Evolutionary conservation across 2,113 vertebrate species (phyloP).

Genomic region (Burhinus bistriatus): DNA sequence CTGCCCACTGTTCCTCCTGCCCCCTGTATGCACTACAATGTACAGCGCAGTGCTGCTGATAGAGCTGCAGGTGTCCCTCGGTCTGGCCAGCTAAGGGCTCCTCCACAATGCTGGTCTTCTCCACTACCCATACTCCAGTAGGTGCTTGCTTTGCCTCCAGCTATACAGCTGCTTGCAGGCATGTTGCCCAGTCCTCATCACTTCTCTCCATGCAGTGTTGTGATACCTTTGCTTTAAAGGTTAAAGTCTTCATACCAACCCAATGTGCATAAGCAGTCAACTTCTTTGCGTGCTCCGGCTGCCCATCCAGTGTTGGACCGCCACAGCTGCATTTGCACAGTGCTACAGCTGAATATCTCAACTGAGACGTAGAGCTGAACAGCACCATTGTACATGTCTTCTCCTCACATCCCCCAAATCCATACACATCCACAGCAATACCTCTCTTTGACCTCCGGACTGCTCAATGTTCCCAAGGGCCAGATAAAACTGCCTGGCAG

Average conservation of each 20-base stretch:
- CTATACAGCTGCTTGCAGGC: neutral
- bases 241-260: neutral
- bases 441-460: neutral
- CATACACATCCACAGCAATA: neutral
- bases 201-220: accelerated
- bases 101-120: neutral
- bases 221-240: neutral
- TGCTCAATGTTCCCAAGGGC: neutral
- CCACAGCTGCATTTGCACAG: neutral
- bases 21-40: neutral
- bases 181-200: neutral
- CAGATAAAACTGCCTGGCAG: neutral
- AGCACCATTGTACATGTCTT: neutral
- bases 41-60: neutral
- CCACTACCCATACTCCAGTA: neutral
- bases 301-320: neutral
- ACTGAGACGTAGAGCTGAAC: neutral
- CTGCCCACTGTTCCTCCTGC: neutral
- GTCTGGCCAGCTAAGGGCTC: neutral
- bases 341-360: neutral
- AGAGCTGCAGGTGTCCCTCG: neutral
- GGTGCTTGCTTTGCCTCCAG: neutral
- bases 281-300: neutral
- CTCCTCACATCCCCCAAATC: neutral
- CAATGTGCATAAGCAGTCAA: accelerated